These are phyloP conservation scores for Hormaphis cornu DNA, from an alignment of 1,140 invertebrate genomes.

Conservation along the genomic window DNA sequence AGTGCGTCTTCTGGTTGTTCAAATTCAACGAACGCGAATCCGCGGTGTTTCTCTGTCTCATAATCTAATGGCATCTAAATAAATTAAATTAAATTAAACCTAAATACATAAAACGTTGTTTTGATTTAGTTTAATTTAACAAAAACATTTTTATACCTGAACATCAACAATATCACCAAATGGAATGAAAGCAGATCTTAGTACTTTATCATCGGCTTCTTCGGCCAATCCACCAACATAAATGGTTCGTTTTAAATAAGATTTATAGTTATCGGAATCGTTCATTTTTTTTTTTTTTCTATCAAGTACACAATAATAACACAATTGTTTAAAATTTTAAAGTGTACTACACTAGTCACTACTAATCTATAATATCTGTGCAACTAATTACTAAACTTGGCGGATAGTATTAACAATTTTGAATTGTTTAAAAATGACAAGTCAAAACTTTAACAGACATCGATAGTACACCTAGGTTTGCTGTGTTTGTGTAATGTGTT, in stretches of 20 bases:
- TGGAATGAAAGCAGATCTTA: constrained; percentile 93
- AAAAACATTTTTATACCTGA: constrained; percentile 45
- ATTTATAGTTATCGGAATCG: constrained; percentile 12
- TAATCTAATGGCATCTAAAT: constrained; percentile 87
- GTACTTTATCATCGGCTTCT: constrained; percentile 92
- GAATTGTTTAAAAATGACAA: no score
- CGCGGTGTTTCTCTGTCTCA: constrained; percentile 92
- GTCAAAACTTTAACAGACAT: no score
- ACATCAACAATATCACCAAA: constrained; percentile 97
- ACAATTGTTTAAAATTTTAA: no score
- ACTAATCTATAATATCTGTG: no score
- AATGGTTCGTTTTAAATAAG: constrained; percentile 9
- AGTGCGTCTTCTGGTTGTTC: constrained; percentile 89
- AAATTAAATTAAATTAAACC: no score
- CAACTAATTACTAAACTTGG: no score
- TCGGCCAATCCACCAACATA: constrained; percentile 79
- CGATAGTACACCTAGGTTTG: no score
- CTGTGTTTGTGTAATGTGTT: no score
- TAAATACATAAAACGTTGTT: not conserved
- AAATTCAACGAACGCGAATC: constrained; percentile 98
- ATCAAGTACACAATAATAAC: no score
- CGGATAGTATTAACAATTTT: no score
- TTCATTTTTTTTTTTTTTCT: constrained; percentile 16
- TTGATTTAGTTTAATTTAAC: not conserved
- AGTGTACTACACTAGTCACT: no score